These are phyloP conservation scores for Cephus cinctus DNA, from an alignment of 1,140 invertebrate species.

Conservation along the genomic window DNA sequence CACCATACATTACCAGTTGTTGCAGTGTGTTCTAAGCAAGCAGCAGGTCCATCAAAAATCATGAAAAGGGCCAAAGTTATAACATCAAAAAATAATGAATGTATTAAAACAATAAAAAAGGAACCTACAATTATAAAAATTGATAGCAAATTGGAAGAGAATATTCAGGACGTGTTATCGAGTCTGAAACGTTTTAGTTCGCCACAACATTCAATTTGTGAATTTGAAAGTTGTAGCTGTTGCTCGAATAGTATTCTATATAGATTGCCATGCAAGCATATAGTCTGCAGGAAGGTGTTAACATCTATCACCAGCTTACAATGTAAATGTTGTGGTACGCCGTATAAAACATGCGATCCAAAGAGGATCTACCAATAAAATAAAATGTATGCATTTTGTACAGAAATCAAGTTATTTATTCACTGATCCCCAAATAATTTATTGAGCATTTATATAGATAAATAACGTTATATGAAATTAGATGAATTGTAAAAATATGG, in stretches of 20 bases:
- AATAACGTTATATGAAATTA: too few species aligned
- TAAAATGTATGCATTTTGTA: too few species aligned
- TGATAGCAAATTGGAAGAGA: slow-evolving; percentile 17
- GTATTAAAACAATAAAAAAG: slow-evolving; percentile 5
- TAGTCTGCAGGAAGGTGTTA: slow-evolving; percentile 47
- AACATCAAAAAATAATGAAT: not conserved
- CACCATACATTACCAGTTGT: slow-evolving; percentile 24
- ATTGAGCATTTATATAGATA: too few species aligned
- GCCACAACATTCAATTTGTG: slow-evolving; percentile 4
- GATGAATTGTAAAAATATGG: too few species aligned
- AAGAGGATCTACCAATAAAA: too few species aligned
- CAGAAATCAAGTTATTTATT: too few species aligned
- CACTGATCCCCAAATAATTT: too few species aligned
- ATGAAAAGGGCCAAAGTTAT: too few species aligned
- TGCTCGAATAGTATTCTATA: slow-evolving; percentile 41
- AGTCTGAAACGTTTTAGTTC: slow-evolving; percentile 29
- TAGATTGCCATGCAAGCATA: slow-evolving; percentile 50
- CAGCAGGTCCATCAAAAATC: too few species aligned
- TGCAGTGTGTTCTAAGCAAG: slow-evolving; percentile 6
- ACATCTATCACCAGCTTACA: slow-evolving; percentile 23
- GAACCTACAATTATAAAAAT: slow-evolving; percentile 12
- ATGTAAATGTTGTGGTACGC: slow-evolving; percentile 32
- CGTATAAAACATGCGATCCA: slow-evolving; percentile 31
- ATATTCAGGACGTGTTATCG: slow-evolving; percentile 19
- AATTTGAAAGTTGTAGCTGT: slow-evolving; percentile 34